Base-by-base conservation (phyloP, 2,888 invertebrate species). In the Agonopterix arenella region DNA sequence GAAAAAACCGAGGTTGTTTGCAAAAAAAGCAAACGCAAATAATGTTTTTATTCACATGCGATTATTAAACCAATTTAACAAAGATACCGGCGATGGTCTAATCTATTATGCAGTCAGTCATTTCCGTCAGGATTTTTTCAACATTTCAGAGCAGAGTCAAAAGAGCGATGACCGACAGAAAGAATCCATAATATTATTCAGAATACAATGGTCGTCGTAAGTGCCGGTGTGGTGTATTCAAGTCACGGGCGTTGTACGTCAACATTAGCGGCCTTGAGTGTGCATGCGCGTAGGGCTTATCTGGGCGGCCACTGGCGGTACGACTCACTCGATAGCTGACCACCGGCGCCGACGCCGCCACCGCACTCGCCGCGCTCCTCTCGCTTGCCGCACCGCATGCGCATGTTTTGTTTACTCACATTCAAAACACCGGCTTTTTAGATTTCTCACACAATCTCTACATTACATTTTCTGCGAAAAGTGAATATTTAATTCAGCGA, bases 181-280 rank as follows among this genome's bases (percentile, higher is more conserved):
- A n/a, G 40, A n/a, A 40, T 40, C 10, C 40, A 40, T n/a, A 40
- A 40, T 40, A 40, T 10, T 10, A 9, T 40, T 10, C n/a, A 9
- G 40, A 40, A 40, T 40, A 40, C 40, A 40, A 40, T 40, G 40
- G 40, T n/a, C 40, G 40, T 40, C 10, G 40, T 13, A 58, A 61
- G 58, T 63, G 67, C 73, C 73, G 69, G 70, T 43, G 11, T 40
- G 68, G 70, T 70, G 70, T 68, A 83, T 80, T 75, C 81, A 64
- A 81, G 77, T 82, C 81, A 84, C 79, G 81, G 78, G 70, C 70
- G 63, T 60, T 62, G 64, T 73, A 75, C 76, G 73, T 78, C 75
- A 77, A 76, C 73, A 72, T 66, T 60, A 59, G 61, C 63, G 82
- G 73, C 85, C 85, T 85, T 85, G 80, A 68, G 58, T 66, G 73